These are phyloP conservation scores for Parnassius apollo DNA, from an alignment of 2,888 invertebrate species.

Conservation along the genomic window DNA sequence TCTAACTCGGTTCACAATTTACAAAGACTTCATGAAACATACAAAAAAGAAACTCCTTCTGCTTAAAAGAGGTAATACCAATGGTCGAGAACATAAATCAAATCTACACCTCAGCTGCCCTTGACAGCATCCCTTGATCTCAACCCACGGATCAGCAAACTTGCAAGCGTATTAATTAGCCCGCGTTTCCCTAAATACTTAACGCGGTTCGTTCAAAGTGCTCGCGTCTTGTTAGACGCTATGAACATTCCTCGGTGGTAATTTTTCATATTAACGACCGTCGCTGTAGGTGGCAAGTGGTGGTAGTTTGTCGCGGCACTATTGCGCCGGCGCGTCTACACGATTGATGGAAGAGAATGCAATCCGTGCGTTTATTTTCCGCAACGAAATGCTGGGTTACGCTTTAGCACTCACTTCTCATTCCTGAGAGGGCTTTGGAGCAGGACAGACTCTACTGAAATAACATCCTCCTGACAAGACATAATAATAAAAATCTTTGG, in stretches of 20 bases:
- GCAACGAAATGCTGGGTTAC: neutral
- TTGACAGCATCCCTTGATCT: constrained; percentile 12
- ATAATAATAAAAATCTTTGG: no score
- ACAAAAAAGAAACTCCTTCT: no score
- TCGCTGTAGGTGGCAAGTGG: constrained; percentile 28
- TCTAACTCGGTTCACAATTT: no score
- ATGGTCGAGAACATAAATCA: constrained; percentile 16
- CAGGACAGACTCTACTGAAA: no score
- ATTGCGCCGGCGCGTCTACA: constrained; percentile 24
- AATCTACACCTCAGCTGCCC: constrained; percentile 10
- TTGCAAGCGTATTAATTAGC: constrained; percentile 15
- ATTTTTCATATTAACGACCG: constrained; percentile 37
- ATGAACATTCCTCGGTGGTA: constrained; percentile 21
- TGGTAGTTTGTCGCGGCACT: constrained; percentile 31
- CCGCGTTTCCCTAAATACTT: constrained; percentile 7
- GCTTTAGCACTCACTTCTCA: neutral
- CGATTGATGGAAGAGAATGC: constrained; percentile 1
- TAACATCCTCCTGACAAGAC: no score
- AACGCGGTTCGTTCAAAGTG: constrained; percentile 3
- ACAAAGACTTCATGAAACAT: no score
- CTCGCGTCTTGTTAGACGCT: neutral
- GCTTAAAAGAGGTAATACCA: neutral
- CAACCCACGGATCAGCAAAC: constrained; percentile 5
- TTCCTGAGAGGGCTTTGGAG: no score
- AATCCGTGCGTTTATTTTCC: constrained; percentile 7